Evolutionary conservation across 2,888 invertebrate species (phyloP).

Genomic region (Aleiodes leptofemur): DNA sequence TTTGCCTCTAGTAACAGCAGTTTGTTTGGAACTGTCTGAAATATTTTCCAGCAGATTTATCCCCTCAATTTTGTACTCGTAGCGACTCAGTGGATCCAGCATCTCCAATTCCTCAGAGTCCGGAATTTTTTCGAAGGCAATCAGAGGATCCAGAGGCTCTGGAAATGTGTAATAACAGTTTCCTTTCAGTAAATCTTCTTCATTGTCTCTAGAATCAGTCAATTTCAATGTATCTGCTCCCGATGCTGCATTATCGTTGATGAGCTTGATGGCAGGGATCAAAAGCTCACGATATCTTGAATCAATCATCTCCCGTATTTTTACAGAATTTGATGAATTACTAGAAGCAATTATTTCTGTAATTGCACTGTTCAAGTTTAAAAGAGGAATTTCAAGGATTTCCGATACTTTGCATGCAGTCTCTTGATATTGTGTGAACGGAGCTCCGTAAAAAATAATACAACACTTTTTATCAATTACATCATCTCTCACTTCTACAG

Average conservation of each 20-base stretch:
- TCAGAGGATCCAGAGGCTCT: slow-evolving; percentile 38
- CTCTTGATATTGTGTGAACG: slow-evolving; percentile 76
- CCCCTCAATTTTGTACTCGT: slow-evolving; percentile 63
- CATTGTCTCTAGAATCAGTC: neutral
- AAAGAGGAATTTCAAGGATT: slow-evolving; percentile 58
- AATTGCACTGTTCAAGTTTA: slow-evolving; percentile 61
- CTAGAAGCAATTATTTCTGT: slow-evolving; percentile 59
- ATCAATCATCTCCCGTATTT: slow-evolving; percentile 61
- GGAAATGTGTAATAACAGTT: slow-evolving; percentile 27
- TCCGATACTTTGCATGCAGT: slow-evolving; percentile 75
- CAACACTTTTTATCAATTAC: slow-evolving; percentile 66
- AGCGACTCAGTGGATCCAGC: slow-evolving; percentile 59
- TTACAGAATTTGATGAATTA: slow-evolving; percentile 51
- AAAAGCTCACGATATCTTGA: slow-evolving; percentile 58
- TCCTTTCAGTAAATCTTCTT: slow-evolving; percentile 36
- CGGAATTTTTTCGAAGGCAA: slow-evolving; percentile 55
- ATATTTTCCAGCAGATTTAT: slow-evolving; percentile 53
- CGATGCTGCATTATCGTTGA: neutral
- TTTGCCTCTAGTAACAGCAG: slow-evolving; percentile 28
- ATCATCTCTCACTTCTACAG: neutral
- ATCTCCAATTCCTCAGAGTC: slow-evolving; percentile 54
- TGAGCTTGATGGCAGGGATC: slow-evolving; percentile 40
- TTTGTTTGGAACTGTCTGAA: slow-evolving; percentile 3
- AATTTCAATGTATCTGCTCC: neutral
- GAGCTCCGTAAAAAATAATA: slow-evolving; percentile 76